Conservation (phyloP, 2,113 vertebrate species). For the Nothocercus julius region DNA sequence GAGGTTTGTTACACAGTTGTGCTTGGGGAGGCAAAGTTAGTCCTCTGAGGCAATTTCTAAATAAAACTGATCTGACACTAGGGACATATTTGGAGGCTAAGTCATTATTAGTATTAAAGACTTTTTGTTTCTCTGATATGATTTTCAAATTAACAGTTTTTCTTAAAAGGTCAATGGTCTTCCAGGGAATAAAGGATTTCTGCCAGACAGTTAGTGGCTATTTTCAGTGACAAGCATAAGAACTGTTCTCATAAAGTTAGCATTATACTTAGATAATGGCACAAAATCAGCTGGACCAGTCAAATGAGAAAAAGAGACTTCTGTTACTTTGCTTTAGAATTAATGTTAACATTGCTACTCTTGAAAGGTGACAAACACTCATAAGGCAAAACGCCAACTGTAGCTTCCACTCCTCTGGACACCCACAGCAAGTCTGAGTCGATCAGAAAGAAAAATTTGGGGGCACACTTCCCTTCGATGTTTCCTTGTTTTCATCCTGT, state of each 20-base stretch:
- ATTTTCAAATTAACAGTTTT: background rate
- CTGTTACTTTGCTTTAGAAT: background rate
- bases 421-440: background rate
- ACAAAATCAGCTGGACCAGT: constrained; percentile 1
- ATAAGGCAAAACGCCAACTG: background rate
- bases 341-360: background rate
- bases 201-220: background rate
- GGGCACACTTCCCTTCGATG: background rate
- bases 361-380: background rate
- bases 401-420: background rate
- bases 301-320: background rate
- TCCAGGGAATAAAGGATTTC: background rate
- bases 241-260: background rate
- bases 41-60: background rate
- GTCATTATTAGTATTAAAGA: background rate
- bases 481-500: background rate
- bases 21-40: background rate
- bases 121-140: accelerated
- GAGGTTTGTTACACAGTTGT: background rate
- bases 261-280: background rate
- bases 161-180: background rate
- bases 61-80: background rate
- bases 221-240: background rate
- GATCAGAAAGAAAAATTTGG: background rate
- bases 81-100: background rate